Base-by-base conservation (phyloP, 2,113 vertebrate genomes). In the Tamias sibiricus region DNA sequence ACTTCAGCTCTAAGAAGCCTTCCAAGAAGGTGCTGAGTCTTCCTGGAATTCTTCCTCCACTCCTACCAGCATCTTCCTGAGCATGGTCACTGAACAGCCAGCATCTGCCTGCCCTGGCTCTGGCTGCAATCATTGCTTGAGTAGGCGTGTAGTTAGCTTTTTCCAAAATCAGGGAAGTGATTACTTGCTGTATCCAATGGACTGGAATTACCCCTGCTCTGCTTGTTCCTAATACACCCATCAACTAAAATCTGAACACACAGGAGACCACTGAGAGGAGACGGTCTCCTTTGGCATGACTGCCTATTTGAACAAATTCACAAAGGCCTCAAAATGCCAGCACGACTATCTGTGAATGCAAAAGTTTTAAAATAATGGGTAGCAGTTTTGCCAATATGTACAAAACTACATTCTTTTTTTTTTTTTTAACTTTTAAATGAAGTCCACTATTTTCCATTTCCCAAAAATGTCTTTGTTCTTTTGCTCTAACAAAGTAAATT, bases 391-490 rank as follows among this genome's bases (percentile, higher is more conserved):
- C 84, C 66, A 85, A 32, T 68, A 72, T 54, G 40, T 47, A 76
- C 22, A 90, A 86, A 97, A 94, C 20, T 37, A 54, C 5, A 75
- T 42, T 40, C 9, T 24, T 37, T 42, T 64, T 77, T 71, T 71
- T 71, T 80, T 83, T 74, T 62, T 62, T 4, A 62, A 37, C 59
- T 92, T 80, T 52, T 52, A 72, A 90, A 91, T 16, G 75, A 95
- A 93, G 94, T 71, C 93, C 75, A 93, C 75, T 93, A 37, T 93
- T 96, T 79, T 79, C 95, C 92, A 84, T 62, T 84, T 87, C 76
- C 80, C 64, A 16, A 13, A 90, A 97, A 95, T 37, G 54, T 83
- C 97, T 98, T 97, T 95, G 95, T 97, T 97, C 96, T 90, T 97
- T 89, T 72, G 47, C 87, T 93, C 84, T 81, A 76, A 93, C 76